phyloP scores from a whole-genome alignment of 2,797 vertebrate genomes.

The Momotus momota region DNA sequence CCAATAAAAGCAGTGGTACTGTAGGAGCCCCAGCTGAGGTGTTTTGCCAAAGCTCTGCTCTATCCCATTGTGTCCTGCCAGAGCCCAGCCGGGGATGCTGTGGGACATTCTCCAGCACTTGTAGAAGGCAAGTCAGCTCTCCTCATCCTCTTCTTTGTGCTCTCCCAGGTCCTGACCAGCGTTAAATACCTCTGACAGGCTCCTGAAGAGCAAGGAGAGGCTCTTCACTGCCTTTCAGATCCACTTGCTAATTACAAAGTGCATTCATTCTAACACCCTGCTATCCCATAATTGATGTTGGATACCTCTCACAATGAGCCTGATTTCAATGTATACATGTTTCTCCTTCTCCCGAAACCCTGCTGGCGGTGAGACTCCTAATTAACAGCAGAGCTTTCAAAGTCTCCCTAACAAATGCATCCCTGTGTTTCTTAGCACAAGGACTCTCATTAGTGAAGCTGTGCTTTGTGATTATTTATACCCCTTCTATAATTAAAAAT shows the following conservation, averaged over 20 bases:
- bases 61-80: not conserved
- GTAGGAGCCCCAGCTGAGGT: not conserved
- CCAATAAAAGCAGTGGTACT: not conserved
- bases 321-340: conserved; percentile 62
- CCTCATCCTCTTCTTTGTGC: not conserved
- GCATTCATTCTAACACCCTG: conserved; percentile 5
- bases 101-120: rapidly evolving
- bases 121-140: not conserved
- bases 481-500: conserved; percentile 82
- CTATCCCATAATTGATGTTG: conserved; percentile 22
- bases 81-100: rapidly evolving
- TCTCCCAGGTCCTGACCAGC: not conserved
- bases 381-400: conserved; percentile 77
- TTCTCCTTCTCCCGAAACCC: conserved; percentile 56
- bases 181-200: not conserved
- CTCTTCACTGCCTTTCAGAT: not conserved
- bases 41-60: not conserved
- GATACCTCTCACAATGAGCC: conserved; percentile 47
- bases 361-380: conserved; percentile 69
- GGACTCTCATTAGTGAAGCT: conserved; percentile 77
- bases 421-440: conserved; percentile 56
- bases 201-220: not conserved
- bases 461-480: conserved; percentile 81
- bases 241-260: not conserved
- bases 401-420: conserved; percentile 73